phyloP scores from a whole-genome alignment of 2,888 invertebrate genomes.

The Scrobipalpa atriplicella region DNA sequence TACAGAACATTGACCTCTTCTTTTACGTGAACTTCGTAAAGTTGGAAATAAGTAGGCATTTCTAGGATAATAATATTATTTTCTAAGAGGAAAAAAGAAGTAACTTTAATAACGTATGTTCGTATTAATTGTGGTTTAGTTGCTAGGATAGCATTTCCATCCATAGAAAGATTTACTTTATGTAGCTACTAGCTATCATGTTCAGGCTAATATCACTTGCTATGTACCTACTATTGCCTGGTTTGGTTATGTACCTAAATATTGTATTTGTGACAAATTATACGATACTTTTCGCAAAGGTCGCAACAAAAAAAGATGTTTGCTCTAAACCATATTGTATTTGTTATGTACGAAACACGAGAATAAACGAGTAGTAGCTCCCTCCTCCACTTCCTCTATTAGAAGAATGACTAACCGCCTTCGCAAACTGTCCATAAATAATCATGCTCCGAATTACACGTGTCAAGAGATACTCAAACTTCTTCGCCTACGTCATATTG shows the following conservation, averaged over 20 bases:
- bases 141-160: no score
- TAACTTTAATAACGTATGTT: no score
- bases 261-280: no score
- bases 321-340: not conserved
- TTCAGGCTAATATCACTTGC: no score
- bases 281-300: not conserved
- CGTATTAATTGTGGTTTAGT: no score
- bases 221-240: no score
- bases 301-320: not conserved
- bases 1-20: not conserved
- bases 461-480: slow-evolving; percentile 1
- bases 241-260: no score
- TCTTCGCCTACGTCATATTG: not conserved
- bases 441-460: slow-evolving; percentile 13
- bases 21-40: not conserved
- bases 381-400: slow-evolving; percentile 3
- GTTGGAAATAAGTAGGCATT: not conserved
- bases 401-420: slow-evolving; percentile 19
- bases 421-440: slow-evolving; percentile 2
- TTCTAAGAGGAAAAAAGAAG: no score
- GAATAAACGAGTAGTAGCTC: slow-evolving; percentile 2
- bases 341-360: not conserved
- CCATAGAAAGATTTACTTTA: no score
- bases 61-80: no score
- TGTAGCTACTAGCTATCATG: no score